Base-by-base conservation (phyloP, 2,797 vertebrate species). In the Gadopsis marmoratus region DNA sequence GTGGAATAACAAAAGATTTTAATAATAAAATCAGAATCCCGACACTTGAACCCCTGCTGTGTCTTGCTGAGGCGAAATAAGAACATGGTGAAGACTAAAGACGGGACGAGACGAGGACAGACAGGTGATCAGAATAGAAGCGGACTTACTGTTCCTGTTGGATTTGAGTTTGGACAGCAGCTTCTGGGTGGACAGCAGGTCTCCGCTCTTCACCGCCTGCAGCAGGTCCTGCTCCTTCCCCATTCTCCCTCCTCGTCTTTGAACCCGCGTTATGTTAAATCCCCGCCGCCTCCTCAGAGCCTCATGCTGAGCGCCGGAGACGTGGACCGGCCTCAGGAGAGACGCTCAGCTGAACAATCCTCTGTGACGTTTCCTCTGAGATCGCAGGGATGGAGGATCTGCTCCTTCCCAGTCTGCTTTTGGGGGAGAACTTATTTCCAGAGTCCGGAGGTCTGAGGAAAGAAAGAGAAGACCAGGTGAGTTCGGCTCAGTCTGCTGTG, bases 171-270 rank as follows among this genome's bases (percentile, higher is more conserved):
- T 95, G 80, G 92, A 82, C 78, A 96, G 93, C 60, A 96, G 91
- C 70, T 95, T 96, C 89, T 94, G 94, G 0, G 94, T 91, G 71
- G 93, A 93, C 55, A 47, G 33, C 81, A 95, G 83, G 88, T 96
- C 95, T 76, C 94, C 94, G 4, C 76, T 94, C 91, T 96, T 96
- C 81, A 95, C 95, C 0, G 95, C 95, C 91, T 95, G 95, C 74
- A 96, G 91, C 48, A 96, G 95, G 78, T 96, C 95, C 91, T 95
- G 95, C 92, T 96, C 95, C 88, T 95, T 95, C 82, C 95, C 95
- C 95, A 96, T 95, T 54, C 73, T 88, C 78, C 68, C 64, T n/a
- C 65, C 74, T 76, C 71, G 5, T 2, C 29, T 45, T 26, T 31
- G 6, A 78, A 74, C 61, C 71, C 29, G 79, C 68, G 73, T 56